Percentiles rank a stretch among this genome's conserved stretches.
Conservation (phyloP, 2,888 invertebrate species). For the Polia nebulosa region DNA sequence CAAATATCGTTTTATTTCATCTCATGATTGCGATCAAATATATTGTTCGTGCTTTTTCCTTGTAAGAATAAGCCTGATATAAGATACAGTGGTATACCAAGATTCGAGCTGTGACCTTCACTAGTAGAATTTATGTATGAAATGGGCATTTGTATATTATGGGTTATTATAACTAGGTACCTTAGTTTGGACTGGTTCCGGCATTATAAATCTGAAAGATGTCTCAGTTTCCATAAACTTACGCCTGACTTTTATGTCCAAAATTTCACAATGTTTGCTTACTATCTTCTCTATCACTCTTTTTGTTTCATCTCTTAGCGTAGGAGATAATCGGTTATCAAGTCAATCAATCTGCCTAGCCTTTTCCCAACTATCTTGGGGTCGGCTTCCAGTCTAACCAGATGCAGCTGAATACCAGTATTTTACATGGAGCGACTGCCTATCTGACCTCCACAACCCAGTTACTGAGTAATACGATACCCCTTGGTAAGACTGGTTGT, state of each 20-base stretch:
- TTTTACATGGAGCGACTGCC: too few species aligned
- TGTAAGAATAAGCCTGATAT: constrained; percentile 40
- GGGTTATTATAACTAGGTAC: neutral
- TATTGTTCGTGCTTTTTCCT: constrained; percentile 52
- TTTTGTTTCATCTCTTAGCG: too few species aligned
- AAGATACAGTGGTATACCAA: constrained; percentile 37
- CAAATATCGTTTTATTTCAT: constrained; percentile 59
- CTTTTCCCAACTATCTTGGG: too few species aligned
- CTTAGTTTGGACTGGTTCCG: neutral
- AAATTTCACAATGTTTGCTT: neutral
- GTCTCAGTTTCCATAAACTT: neutral
- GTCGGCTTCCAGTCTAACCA: too few species aligned
- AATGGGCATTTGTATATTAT: constrained; percentile 22
- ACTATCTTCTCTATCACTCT: too few species aligned
- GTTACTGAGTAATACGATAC: too few species aligned
- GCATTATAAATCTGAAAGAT: neutral
- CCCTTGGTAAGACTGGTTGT: too few species aligned
- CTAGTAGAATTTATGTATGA: constrained; percentile 9
- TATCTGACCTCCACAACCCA: too few species aligned
- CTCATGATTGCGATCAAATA: constrained; percentile 60
- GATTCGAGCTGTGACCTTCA: constrained; percentile 35
- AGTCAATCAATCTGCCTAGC: too few species aligned
- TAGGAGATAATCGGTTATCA: too few species aligned
- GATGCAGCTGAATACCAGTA: too few species aligned
- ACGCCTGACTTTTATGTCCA: neutral